Evolutionary conservation across 1,140 invertebrate genomes (phyloP).

Genomic region (Papilio polytes): DNA sequence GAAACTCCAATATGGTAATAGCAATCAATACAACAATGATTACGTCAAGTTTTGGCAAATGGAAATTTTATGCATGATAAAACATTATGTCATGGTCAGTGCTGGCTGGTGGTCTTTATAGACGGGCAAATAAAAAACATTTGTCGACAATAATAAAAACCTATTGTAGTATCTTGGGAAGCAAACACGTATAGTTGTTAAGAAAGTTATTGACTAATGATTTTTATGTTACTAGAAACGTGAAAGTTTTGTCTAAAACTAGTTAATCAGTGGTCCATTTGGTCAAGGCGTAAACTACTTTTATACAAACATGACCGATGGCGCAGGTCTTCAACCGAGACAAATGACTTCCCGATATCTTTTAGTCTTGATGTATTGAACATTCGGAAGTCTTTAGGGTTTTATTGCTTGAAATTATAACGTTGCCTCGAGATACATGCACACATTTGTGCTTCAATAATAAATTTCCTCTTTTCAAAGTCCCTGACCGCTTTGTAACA

Average conservation of each 20-base stretch:
- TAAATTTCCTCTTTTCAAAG: background rate
- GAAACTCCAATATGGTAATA: background rate
- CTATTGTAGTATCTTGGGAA: background rate
- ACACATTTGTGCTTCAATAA: background rate
- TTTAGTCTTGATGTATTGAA: background rate
- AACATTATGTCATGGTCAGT: background rate
- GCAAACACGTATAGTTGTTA: background rate
- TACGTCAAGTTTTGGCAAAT: conserved; percentile 6
- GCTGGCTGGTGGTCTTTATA: background rate
- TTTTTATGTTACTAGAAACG: background rate
- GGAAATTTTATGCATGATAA: background rate
- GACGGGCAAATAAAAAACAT: background rate
- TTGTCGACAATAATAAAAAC: background rate
- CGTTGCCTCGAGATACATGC: background rate
- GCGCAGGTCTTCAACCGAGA: background rate
- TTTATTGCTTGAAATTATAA: background rate
- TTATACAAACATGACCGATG: background rate
- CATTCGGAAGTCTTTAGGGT: background rate
- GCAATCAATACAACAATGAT: background rate
- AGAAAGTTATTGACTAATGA: background rate
- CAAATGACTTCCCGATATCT: background rate
- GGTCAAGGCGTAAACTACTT: background rate
- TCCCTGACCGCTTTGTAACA: conserved; percentile 13
- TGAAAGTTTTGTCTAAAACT: background rate
- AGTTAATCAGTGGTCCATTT: background rate